Base-by-base conservation (phyloP, 2,113 vertebrate species). In the Pseudopipra pipra region DNA sequence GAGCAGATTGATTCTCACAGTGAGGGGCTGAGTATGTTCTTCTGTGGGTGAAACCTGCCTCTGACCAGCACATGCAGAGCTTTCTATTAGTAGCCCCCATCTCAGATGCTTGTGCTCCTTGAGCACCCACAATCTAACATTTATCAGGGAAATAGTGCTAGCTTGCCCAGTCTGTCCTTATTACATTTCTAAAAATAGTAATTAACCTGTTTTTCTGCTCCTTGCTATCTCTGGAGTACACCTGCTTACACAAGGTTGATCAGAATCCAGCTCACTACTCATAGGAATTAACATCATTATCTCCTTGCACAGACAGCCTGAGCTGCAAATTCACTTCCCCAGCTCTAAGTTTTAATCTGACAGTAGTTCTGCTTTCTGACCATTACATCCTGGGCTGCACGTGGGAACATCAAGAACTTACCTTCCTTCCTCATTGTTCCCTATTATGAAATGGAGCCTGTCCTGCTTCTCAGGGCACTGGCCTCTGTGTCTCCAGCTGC, bases 261-360 rank as follows among this genome's bases (percentile, higher is more conserved):
- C 93, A 92, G 76, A 91, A 94, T 54, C 95, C 91, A 91, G 71
- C 63, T 96, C 74, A 47, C 87, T 87, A 83, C 91, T 85, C 81
- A 20, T 47, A 90, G 90, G 95, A 95, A 94, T 96, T 96, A 94
- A 62, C 75, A 80, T 56, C 49, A 88, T 93, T 95, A 96, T 96
- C 95, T 96, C 73, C 85, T 84, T 30, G 65, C n/a, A 80, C 93
- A 96, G 85, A 31, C 47, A 41, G 82, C 54, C 55, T 70, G 63
- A 79, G 85, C 68, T 51, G 61, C 70, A 90, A 52, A 88, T 63
- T 90, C 95, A 67, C 66, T 71, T 93, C 44, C 3, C 11, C 6
- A 0, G 31, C 78, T 68, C 75, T 23, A n/a, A 31, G 33, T 67
- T 90, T 89, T 85, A 92, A 93, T 67, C 87, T 92, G 72, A 17